Evolutionary conservation across 2,113 vertebrate genomes (phyloP).

Genomic region (Gobio gobio): DNA sequence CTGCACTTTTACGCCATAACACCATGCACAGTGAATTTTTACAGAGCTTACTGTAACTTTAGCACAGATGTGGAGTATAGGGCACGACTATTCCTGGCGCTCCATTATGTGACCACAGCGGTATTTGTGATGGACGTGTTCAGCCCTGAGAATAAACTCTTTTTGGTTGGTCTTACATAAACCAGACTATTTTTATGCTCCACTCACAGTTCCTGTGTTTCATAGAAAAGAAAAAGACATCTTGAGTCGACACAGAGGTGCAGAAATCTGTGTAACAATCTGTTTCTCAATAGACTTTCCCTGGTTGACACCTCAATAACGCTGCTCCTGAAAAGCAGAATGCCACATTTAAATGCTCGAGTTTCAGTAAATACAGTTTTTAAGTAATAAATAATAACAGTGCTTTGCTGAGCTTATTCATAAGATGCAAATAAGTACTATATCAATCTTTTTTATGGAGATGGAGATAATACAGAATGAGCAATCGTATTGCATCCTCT

Average conservation of each 20-base stretch:
- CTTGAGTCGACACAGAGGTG: not conserved
- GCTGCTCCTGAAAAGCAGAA: not conserved
- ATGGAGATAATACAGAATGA: not conserved
- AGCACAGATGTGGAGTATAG: not conserved
- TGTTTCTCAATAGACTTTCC: not conserved
- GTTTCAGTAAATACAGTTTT: not conserved
- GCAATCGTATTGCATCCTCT: not conserved
- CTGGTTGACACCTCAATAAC: not conserved
- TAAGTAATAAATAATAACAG: not conserved
- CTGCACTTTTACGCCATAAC: not conserved
- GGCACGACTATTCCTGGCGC: not conserved
- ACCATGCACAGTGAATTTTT: not conserved
- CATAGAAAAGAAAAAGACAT: conserved; percentile 3
- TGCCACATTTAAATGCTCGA: not conserved
- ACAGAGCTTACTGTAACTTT: not conserved
- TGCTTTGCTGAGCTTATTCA: not conserved
- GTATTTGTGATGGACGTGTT: not conserved
- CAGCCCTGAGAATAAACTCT: conserved; percentile 9
- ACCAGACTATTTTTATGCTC: not conserved
- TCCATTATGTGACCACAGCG: not conserved
- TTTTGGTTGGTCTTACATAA: not conserved
- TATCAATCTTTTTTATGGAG: not conserved
- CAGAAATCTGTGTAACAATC: not conserved
- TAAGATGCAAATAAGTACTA: no score
- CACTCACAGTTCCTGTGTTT: not conserved